A percentile compares a stretch with the other conserved stretches of the same genome.
Conservation (phyloP, 2,797 vertebrate species). For the Acanthurus tractus region DNA sequence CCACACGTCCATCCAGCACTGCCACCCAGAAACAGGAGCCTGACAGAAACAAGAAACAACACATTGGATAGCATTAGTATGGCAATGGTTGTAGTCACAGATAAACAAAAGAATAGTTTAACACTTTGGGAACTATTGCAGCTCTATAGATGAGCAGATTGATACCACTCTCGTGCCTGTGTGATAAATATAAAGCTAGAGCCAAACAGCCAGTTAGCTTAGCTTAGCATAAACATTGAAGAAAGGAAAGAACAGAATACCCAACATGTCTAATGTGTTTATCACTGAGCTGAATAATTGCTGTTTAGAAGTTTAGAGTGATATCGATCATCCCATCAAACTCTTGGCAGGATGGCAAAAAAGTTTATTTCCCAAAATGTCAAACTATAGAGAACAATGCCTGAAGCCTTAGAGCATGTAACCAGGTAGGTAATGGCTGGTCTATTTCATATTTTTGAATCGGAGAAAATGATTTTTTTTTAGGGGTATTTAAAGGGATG, state of each 20-base stretch:
- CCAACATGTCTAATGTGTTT: background rate
- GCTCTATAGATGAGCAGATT: background rate
- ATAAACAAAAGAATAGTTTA: background rate
- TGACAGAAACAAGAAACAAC: slow-evolving; percentile 68
- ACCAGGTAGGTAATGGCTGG: background rate
- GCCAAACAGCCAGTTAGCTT: background rate
- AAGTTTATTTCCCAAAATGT: background rate
- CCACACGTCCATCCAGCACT: slow-evolving; percentile 93
- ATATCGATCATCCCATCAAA: background rate
- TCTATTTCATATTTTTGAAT: background rate
- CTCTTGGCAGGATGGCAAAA: background rate
- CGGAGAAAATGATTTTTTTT: background rate
- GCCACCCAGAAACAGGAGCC: slow-evolving; percentile 99
- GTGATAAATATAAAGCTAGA: background rate
- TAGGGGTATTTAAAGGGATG: background rate
- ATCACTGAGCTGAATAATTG: background rate
- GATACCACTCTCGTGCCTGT: background rate
- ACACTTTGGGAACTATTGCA: background rate
- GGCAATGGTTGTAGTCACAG: background rate
- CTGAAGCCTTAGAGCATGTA: background rate
- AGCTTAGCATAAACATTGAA: slow-evolving; percentile 7
- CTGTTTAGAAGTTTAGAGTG: background rate
- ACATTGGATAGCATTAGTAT: background rate
- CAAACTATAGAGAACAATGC: background rate
- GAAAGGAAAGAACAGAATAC: background rate